A percentile compares a stretch with the other conserved stretches of the same genome.
phyloP scores from a whole-genome alignment of 2,888 invertebrate genomes.

The Tinea pellionella region DNA sequence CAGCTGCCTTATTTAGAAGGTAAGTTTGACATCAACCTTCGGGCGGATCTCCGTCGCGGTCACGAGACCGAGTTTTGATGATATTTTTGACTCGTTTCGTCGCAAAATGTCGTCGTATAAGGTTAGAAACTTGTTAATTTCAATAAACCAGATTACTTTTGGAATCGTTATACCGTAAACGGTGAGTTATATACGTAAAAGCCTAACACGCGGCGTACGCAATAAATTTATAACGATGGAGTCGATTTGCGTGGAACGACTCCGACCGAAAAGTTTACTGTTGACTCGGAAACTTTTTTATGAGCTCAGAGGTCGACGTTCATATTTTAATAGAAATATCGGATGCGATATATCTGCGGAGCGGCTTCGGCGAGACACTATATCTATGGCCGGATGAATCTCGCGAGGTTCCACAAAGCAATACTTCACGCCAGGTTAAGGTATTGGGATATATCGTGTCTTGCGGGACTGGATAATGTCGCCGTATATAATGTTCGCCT shows the following conservation, averaged over 20 bases:
- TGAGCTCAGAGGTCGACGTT: conserved; percentile 19
- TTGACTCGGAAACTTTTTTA: conserved; percentile 22
- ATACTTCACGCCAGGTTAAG: conserved; percentile 2
- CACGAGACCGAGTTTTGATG: conserved; percentile 1
- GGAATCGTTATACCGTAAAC: conserved; percentile 2
- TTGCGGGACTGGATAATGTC: conserved; percentile 10
- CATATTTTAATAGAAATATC: conserved; percentile 13
- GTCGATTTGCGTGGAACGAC: conserved; percentile 23
- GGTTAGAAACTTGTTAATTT: conserved; percentile 7
- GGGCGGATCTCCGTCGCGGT: conserved; percentile 20
- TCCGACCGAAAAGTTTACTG: conserved; percentile 19
- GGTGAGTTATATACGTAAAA: conserved; percentile 10
- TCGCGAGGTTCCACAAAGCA: conserved; percentile 10
- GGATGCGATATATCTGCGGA: conserved; percentile 15
- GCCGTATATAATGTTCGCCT: conserved; percentile 10
- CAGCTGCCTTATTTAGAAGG: conserved; percentile 27
- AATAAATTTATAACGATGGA: conserved; percentile 27
- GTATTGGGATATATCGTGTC: neutral
- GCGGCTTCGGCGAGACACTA: neutral
- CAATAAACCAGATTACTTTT: conserved; percentile 2
- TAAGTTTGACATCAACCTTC: conserved; percentile 26
- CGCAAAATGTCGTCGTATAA: neutral
- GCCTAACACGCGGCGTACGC: conserved; percentile 11
- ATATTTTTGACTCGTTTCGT: neutral
- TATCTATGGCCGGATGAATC: conserved; percentile 11